Evolutionary conservation across 2,888 invertebrate genomes (phyloP).

Genomic region (Drosophila barbarae): DNA sequence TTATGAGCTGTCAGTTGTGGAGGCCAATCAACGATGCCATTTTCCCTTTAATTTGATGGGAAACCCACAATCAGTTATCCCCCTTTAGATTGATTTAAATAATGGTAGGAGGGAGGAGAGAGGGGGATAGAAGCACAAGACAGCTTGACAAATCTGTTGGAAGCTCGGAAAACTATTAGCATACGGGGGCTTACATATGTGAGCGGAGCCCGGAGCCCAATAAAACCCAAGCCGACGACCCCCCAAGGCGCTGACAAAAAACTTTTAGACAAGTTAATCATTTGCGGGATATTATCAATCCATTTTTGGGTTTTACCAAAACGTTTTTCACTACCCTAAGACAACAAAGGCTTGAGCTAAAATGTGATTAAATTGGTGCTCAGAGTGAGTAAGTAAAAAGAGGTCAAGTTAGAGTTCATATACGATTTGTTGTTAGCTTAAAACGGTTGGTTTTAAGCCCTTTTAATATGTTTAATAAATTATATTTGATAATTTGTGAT

Average conservation of each 20-base stretch:
- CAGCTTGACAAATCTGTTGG: conserved; percentile 61
- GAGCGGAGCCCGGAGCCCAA: conserved; percentile 16
- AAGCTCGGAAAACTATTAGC: conserved; percentile 64
- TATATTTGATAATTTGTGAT: too few species aligned
- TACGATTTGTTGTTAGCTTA: too few species aligned
- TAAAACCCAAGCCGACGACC: conserved; percentile 11
- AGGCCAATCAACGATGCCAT: conserved; percentile 53
- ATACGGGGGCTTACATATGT: conserved; percentile 47
- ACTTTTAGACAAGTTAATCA: conserved; percentile 73
- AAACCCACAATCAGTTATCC: conserved; percentile 28
- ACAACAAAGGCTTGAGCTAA: background rate
- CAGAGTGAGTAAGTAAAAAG: background rate
- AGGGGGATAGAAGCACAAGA: conserved; percentile 38
- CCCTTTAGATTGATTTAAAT: conserved; percentile 67
- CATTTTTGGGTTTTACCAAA: conserved; percentile 65
- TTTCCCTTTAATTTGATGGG: conserved; percentile 52
- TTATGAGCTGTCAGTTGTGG: conserved; percentile 56
- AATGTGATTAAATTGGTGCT: conserved; percentile 1
- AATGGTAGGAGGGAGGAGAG: conserved; percentile 21
- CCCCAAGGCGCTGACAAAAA: conserved; percentile 47
- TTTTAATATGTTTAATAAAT: too few species aligned
- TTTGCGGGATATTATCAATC: conserved; percentile 76
- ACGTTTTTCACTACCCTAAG: conserved; percentile 25
- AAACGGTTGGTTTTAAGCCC: too few species aligned
- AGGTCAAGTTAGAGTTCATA: background rate